Percentiles rank a stretch among this genome's conserved stretches.
Conservation (phyloP, 2,797 vertebrate species). For the Margarornis squamiger region DNA sequence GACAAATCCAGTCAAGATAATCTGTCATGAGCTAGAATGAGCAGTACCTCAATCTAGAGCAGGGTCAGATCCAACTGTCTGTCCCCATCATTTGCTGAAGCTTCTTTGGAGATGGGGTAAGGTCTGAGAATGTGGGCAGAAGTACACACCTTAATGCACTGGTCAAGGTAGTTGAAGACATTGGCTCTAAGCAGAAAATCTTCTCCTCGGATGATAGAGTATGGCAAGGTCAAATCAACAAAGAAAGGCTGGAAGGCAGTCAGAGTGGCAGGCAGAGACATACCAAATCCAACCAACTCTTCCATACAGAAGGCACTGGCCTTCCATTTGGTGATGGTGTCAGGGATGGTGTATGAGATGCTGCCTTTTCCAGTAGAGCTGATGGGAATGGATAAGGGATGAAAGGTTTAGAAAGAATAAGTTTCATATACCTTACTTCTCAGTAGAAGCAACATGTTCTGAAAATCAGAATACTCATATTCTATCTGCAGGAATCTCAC, state of each 20-base stretch:
- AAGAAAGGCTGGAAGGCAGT: conserved; percentile 84
- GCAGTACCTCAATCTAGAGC: neutral
- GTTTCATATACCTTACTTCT: neutral
- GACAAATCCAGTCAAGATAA: neutral
- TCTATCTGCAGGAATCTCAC: neutral
- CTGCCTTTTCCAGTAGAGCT: conserved; percentile 63
- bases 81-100: neutral
- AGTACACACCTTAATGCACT: conserved; percentile 79
- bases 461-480: neutral
- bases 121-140: neutral
- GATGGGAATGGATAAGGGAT: neutral
- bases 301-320: conserved; percentile 84
- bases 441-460: neutral
- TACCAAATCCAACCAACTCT: conserved; percentile 75
- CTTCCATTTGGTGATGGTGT: conserved; percentile 88
- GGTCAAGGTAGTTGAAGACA: conserved; percentile 80
- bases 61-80: neutral
- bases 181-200: conserved; percentile 80
- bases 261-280: conserved; percentile 76
- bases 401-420: neutral
- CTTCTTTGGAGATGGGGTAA: neutral
- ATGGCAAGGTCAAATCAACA: conserved; percentile 83
- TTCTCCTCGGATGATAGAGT: conserved; percentile 83
- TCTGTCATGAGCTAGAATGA: neutral
- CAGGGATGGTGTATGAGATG: conserved; percentile 73